These are phyloP conservation scores for Macroramphosus scolopax DNA, from an alignment of 2,797 vertebrate species.

Conservation along the genomic window DNA sequence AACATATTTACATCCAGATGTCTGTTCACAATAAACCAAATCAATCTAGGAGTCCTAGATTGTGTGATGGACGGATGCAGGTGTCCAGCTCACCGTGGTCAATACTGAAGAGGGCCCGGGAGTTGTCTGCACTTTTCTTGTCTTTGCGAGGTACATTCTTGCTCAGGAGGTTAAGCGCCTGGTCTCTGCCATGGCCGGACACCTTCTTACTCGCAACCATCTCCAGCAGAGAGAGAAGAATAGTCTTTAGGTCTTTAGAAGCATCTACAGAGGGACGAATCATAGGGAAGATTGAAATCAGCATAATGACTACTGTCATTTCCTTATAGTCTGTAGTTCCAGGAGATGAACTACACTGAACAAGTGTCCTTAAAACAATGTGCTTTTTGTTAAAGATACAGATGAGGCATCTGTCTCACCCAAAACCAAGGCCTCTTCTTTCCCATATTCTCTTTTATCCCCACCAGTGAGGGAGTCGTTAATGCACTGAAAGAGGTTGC, in stretches of 20 bases:
- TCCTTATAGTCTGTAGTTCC: background rate
- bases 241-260: constrained; percentile 86
- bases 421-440: constrained; percentile 89
- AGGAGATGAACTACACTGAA: no score
- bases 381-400: no score
- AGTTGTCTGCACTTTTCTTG: constrained; percentile 81
- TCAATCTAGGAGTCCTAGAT: background rate
- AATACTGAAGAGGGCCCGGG: constrained; percentile 85
- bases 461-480: constrained; percentile 87
- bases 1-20: background rate
- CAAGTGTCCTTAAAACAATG: no score
- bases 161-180: constrained; percentile 90
- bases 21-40: background rate
- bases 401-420: constrained; percentile 70
- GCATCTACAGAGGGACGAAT: constrained; percentile 76
- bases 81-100: constrained; percentile 83
- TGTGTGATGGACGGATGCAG: background rate
- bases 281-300: background rate
- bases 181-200: constrained; percentile 92
- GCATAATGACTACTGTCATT: background rate
- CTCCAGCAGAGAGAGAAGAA: constrained; percentile 86
- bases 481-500: constrained; percentile 90
- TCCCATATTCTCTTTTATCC: constrained; percentile 86
- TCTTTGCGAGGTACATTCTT: constrained; percentile 89
- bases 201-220: constrained; percentile 90